Percentiles rank a stretch among this genome's conserved stretches.
These are phyloP conservation scores for Jordanella pulchra DNA, from an alignment of 2,797 vertebrate species.

Conservation along the genomic window DNA sequence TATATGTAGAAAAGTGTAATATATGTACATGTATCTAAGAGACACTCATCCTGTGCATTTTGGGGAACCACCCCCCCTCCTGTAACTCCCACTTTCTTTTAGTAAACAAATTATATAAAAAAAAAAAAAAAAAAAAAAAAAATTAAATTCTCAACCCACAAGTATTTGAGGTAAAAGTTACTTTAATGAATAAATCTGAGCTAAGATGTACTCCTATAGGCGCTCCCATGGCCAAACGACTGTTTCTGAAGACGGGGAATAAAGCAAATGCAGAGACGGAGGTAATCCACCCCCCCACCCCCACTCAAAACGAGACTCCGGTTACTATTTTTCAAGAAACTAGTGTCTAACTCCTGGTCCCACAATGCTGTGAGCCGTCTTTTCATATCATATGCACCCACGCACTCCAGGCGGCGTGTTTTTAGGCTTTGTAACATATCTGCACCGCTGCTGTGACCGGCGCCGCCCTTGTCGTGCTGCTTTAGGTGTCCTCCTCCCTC, in stretches of 20 bases:
- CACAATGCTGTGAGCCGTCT: slow-evolving; percentile 66
- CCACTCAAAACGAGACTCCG: slow-evolving; percentile 18
- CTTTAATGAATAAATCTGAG: slow-evolving; percentile 17
- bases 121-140: no score
- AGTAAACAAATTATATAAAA: no score
- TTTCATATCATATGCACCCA: slow-evolving; percentile 66
- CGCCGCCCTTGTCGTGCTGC: slow-evolving; percentile 63
- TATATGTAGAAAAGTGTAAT: slow-evolving; percentile 79
- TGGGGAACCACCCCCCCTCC: slow-evolving; percentile 50
- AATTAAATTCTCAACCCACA: slow-evolving; percentile 18
- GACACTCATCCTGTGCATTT: slow-evolving; percentile 75
- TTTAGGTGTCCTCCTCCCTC: slow-evolving; percentile 37
- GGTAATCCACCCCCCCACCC: slow-evolving; percentile 12
- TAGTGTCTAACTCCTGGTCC: slow-evolving; percentile 59
- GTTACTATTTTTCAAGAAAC: slow-evolving; percentile 27
- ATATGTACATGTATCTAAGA: slow-evolving; percentile 81
- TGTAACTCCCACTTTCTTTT: slow-evolving; percentile 40
- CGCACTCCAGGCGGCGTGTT: slow-evolving; percentile 63
- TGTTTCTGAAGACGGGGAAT: slow-evolving; percentile 59
- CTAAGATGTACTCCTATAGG: slow-evolving; percentile 23
- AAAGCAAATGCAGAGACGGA: slow-evolving; percentile 22
- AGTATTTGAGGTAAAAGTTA: slow-evolving; percentile 36
- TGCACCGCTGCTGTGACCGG: slow-evolving; percentile 65
- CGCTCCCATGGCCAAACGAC: slow-evolving; percentile 59
- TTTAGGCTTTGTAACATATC: slow-evolving; percentile 75